These are phyloP conservation scores for Leptarthrus brevirostris DNA, from an alignment of 2,888 invertebrate genomes.

Conservation along the genomic window DNA sequence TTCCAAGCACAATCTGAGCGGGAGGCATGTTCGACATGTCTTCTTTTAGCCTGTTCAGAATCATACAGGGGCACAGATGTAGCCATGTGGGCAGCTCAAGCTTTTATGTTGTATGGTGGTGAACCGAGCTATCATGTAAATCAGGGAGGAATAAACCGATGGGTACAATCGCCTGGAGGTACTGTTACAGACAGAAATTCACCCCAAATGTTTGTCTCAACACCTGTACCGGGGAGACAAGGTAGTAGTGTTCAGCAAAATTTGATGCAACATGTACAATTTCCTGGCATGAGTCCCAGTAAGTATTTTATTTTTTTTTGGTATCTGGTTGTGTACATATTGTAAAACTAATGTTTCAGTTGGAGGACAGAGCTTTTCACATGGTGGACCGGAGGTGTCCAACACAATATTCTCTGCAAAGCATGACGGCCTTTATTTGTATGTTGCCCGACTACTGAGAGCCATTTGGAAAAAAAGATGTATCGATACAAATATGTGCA, in stretches of 20 bases:
- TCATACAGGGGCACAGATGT: slow-evolving; percentile 72
- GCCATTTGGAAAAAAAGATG: slow-evolving; percentile 89
- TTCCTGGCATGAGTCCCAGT: slow-evolving; percentile 64
- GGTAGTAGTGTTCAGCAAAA: slow-evolving; percentile 43
- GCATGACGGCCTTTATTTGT: slow-evolving; percentile 93
- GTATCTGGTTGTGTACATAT: background rate
- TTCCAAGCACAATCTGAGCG: slow-evolving; percentile 85
- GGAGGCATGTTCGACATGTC: slow-evolving; percentile 90
- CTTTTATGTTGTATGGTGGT: slow-evolving; percentile 92
- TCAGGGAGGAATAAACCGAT: background rate
- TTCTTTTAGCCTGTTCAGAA: slow-evolving; percentile 85
- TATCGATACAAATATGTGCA: slow-evolving; percentile 76
- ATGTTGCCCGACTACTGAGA: slow-evolving; percentile 86
- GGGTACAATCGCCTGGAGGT: slow-evolving; percentile 18
- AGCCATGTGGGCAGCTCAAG: slow-evolving; percentile 89
- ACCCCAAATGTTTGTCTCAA: slow-evolving; percentile 64
- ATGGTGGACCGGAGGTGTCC: slow-evolving; percentile 57
- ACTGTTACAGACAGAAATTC: slow-evolving; percentile 56
- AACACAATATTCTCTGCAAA: slow-evolving; percentile 77
- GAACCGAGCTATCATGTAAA: slow-evolving; percentile 70
- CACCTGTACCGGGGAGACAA: slow-evolving; percentile 60
- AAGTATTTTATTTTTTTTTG: slow-evolving; percentile 58
- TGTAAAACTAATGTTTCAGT: slow-evolving; percentile 7
- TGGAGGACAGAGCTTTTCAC: slow-evolving; percentile 48
- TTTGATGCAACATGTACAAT: slow-evolving; percentile 6